Conservation (phyloP, 2,797 vertebrate species). For the Ataeniobius toweri region DNA sequence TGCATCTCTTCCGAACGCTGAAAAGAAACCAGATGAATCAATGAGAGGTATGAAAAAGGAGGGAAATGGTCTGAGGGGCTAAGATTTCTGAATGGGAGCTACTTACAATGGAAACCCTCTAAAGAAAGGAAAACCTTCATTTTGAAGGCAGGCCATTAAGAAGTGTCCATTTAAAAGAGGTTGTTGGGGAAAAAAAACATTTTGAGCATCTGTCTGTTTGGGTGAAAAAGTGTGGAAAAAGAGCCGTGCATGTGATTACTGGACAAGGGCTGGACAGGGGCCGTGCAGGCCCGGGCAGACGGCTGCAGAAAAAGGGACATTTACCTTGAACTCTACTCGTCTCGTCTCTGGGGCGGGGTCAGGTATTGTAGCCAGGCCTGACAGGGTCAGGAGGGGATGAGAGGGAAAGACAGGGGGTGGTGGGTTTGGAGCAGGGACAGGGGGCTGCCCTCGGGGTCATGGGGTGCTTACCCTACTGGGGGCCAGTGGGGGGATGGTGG, state of each 20-base stretch:
- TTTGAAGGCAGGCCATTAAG: conserved; percentile 41
- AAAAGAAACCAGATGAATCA: conserved; percentile 40
- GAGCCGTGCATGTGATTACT: conserved; percentile 71
- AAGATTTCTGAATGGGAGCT: conserved; percentile 44
- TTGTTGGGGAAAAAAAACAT: conserved; percentile 23
- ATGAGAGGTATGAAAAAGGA: conserved; percentile 32
- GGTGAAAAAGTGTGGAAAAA: conserved; percentile 55
- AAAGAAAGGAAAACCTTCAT: conserved; percentile 50
- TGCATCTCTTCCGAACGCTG: background rate
- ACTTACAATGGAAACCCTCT: conserved; percentile 39
- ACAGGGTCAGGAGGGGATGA: conserved; percentile 71
- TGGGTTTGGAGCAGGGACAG: conserved; percentile 46
- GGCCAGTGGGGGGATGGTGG: conserved; percentile 48
- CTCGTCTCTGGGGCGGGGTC: conserved; percentile 72
- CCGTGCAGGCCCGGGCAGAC: conserved; percentile 50
- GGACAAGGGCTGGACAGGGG: conserved; percentile 45
- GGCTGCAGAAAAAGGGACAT: conserved; percentile 55
- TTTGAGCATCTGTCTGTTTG: conserved; percentile 28
- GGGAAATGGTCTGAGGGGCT: conserved; percentile 43
- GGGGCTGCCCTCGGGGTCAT: conserved; percentile 66
- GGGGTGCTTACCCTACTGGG: conserved; percentile 63
- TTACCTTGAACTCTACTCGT: conserved; percentile 83
- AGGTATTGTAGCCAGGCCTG: conserved; percentile 70
- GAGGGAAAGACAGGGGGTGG: conserved; percentile 49
- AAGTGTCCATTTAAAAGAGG: conserved; percentile 30